These are phyloP conservation scores for Cichladusa arquata DNA, from an alignment of 2,113 vertebrate genomes.

Conservation along the genomic window DNA sequence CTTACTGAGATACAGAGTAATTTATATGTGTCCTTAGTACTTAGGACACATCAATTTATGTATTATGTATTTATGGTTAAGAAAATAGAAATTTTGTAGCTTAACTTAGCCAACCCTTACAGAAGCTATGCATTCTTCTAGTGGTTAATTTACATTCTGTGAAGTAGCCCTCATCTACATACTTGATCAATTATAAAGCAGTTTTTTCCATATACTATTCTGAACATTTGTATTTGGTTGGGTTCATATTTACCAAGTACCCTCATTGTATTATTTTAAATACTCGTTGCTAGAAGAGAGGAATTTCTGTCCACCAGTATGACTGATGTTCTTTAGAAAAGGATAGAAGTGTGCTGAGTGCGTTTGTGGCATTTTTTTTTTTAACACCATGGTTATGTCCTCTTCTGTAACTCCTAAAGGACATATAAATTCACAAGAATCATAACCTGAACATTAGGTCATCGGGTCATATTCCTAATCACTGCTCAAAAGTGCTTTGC, in stretches of 20 bases:
- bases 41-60: background rate
- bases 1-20: background rate
- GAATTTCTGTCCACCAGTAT: background rate
- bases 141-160: background rate
- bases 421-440: background rate
- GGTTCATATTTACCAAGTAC: background rate
- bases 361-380: background rate
- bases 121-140: background rate
- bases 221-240: background rate
- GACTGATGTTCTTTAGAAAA: background rate
- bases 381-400: background rate
- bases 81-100: background rate
- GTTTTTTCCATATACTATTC: background rate
- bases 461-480: accelerated
- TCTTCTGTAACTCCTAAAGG: background rate
- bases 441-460: background rate
- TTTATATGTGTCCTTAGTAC: background rate
- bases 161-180: background rate
- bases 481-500: background rate
- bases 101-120: background rate
- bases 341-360: background rate
- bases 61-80: background rate
- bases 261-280: background rate
- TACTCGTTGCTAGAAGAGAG: background rate
- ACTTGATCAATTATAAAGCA: background rate